Percentiles rank a stretch among this genome's conserved stretches.
phyloP scores from a whole-genome alignment of 2,113 vertebrate genomes.

The Atlantisia rogersi region DNA sequence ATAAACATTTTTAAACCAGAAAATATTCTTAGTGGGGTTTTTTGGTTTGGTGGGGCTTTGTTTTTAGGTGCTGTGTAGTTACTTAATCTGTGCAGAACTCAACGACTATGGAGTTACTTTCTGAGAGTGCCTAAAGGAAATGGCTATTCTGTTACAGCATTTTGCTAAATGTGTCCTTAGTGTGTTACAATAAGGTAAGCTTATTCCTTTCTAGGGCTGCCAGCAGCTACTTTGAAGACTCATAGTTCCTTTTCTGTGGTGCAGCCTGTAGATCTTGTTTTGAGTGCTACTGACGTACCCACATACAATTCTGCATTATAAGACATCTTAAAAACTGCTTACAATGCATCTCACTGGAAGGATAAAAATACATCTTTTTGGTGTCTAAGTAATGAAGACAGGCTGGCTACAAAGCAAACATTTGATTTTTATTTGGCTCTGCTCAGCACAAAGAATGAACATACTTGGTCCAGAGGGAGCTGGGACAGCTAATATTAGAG shows the following conservation, averaged over 20 bases:
- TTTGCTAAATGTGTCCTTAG: not conserved
- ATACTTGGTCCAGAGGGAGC: not conserved
- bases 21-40: not conserved
- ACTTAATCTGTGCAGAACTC: not conserved
- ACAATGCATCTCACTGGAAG: not conserved
- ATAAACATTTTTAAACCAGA: constrained; percentile 57
- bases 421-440: not conserved
- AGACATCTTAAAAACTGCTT: not conserved
- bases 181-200: not conserved
- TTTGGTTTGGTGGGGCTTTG: too few species aligned
- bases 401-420: not conserved
- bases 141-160: not conserved
- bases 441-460: not conserved
- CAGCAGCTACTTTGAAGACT: not conserved
- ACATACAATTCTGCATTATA: not conserved
- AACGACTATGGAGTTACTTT: not conserved
- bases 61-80: not conserved
- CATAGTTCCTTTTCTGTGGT: not conserved
- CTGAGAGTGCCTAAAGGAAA: not conserved
- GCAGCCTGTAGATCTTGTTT: not conserved
- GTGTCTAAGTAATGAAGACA: not conserved
- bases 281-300: not conserved
- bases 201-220: not conserved
- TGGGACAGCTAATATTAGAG: not conserved
- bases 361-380: not conserved